Percentiles rank a stretch among this genome's conserved stretches.
These are phyloP conservation scores for Aleiodes sp. DNA, from an alignment of 1,140 invertebrate species.

Conservation along the genomic window DNA sequence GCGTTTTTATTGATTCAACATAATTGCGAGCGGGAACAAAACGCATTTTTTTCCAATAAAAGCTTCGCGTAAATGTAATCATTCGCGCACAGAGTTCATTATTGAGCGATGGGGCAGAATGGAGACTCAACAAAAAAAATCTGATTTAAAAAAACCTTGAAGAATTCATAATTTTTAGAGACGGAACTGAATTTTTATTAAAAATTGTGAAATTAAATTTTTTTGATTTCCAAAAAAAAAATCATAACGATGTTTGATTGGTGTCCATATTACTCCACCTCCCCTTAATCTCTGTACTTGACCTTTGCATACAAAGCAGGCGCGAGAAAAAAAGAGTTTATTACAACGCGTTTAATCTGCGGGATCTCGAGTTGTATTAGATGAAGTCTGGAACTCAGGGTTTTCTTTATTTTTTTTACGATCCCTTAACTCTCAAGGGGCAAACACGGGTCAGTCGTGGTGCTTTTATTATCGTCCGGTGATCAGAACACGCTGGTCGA, in stretches of 20 bases:
- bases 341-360: neutral
- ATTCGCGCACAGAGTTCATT: too few species aligned
- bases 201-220: too few species aligned
- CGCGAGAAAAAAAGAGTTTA: slow-evolving; percentile 2
- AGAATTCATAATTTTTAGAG: too few species aligned
- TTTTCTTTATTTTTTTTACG: neutral
- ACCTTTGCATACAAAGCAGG: neutral
- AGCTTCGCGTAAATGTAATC: too few species aligned
- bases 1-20: slow-evolving; percentile 31
- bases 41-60: too few species aligned
- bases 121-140: too few species aligned
- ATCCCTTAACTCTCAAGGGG: neutral
- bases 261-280: too few species aligned
- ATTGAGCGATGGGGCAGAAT: too few species aligned
- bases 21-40: neutral
- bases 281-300: neutral
- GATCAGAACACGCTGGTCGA: slow-evolving; percentile 12
- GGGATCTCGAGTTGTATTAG: neutral
- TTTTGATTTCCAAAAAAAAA: too few species aligned
- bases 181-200: too few species aligned
- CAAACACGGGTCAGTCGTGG: neutral
- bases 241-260: too few species aligned
- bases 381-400: neutral
- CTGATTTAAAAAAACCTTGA: too few species aligned
- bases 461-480: slow-evolving; percentile 19